phyloP scores from a whole-genome alignment of 2,113 vertebrate genomes.

The Junco hyemalis region DNA sequence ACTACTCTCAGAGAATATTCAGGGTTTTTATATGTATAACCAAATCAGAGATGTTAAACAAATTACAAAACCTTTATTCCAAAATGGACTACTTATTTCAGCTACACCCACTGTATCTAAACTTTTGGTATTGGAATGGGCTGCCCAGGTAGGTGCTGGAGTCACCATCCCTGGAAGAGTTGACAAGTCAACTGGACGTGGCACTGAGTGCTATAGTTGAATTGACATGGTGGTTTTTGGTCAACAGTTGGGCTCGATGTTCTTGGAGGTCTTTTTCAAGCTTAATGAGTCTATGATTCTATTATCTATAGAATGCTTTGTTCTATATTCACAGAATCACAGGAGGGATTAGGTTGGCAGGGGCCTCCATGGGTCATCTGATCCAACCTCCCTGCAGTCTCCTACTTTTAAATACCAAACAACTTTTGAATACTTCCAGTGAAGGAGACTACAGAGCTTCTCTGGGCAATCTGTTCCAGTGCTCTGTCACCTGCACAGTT shows the following conservation, averaged over 20 bases:
- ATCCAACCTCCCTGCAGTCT: background rate
- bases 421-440: background rate
- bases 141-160: background rate
- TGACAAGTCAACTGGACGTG: rapidly evolving
- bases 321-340: background rate
- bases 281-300: background rate
- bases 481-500: background rate
- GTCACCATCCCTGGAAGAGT: background rate
- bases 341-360: background rate
- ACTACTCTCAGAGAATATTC: background rate
- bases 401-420: too few relatives aligned
- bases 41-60: background rate
- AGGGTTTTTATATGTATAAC: background rate
- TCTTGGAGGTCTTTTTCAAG: background rate
- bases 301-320: background rate
- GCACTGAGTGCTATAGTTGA: background rate
- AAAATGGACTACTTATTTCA: background rate
- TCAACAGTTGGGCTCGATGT: rapidly evolving
- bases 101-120: background rate
- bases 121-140: background rate
- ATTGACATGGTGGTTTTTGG: background rate
- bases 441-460: background rate
- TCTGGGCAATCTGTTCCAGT: background rate
- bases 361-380: background rate
- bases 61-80: background rate